Evolutionary conservation across 1,140 invertebrate genomes (phyloP), one percentile per base, ranked within the genome.

Genomic region (Plutomurus gul): DNA sequence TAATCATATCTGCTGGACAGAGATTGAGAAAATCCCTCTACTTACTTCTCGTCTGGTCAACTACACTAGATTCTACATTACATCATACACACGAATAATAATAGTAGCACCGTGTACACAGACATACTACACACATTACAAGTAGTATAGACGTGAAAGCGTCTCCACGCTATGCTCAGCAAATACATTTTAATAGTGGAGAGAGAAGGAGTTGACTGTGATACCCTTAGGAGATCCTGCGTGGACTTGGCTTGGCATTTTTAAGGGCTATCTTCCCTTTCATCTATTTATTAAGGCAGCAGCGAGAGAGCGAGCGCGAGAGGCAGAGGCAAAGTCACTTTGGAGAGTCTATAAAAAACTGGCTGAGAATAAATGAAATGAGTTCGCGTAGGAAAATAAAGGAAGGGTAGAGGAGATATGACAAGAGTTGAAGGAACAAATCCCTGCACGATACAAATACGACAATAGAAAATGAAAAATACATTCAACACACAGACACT

Each of bases 351-450:
- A 65, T 65, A 65, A 65, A 65, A 65, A 65, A 65, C 56, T 65
- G 56, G 36, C 56, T 65, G 56, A 65, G 27, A 65, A 65, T 65
- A 65, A 65, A 65, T 51, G 47, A 51, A 51, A 51, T 65, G 56
- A 65, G 56, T 65, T 65, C 30, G 56, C 56, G 56, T 65, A 65
- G 56, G 56, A 65, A 65, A 51, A 65, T 65, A 30, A 65, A 30
- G 56, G 56, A 65, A 65, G 56, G 56, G 56, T 65, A 65, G 56
- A 65, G 56, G 36, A 33, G 56, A 33, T 30, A 65, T 65, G 56
- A 65, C 56, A 65, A 65, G 56, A 65, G 56, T 65, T 65, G 56
- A 65, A 65, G 56, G 56, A 65, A 65, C 56, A 65, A 65, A 65
- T 65, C 56, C 56, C 56, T 65, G 56, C 56, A 65, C 56, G 56